Evolutionary conservation across 2,888 invertebrate genomes (phyloP).

Genomic region (Phyto melanocephala): DNA sequence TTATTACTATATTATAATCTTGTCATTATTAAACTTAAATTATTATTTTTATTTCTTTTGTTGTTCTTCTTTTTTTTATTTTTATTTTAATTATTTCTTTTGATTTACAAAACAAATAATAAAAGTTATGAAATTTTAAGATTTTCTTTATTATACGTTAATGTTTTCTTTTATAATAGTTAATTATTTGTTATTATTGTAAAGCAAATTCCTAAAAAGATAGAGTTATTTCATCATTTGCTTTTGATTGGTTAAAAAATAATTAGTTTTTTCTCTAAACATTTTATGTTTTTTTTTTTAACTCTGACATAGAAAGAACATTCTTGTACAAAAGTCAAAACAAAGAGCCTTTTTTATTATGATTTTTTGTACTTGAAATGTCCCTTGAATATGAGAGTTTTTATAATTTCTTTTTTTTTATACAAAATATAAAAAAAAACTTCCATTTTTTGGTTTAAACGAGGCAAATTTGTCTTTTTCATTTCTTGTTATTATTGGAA

Average conservation of each 20-base stretch:
- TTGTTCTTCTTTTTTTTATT: constrained; percentile 31
- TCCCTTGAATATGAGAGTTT: constrained; percentile 33
- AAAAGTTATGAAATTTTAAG: constrained; percentile 52
- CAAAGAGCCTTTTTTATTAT: background rate
- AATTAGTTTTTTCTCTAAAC: constrained; percentile 10
- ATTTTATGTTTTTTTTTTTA: background rate
- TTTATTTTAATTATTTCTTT: background rate
- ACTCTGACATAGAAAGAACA: constrained; percentile 26
- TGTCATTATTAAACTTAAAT: too few relatives aligned
- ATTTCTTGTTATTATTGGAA: constrained; percentile 48
- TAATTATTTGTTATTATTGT: constrained; percentile 9
- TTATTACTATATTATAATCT: too few relatives aligned
- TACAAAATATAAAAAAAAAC: constrained; percentile 21
- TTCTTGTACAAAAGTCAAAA: background rate
- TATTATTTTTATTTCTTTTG: background rate
- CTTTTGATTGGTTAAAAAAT: constrained; percentile 28
- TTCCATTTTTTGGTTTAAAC: constrained; percentile 7
- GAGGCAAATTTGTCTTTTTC: constrained; percentile 24
- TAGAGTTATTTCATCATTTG: constrained; percentile 5
- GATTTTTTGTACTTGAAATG: background rate
- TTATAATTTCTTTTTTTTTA: background rate
- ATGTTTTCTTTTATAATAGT: constrained; percentile 39
- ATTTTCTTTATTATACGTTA: background rate
- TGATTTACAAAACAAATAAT: constrained; percentile 54
- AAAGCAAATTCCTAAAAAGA: constrained; percentile 39